Base-by-base conservation (phyloP, 2,888 invertebrate genomes). In the Eristalis tenax region DNA sequence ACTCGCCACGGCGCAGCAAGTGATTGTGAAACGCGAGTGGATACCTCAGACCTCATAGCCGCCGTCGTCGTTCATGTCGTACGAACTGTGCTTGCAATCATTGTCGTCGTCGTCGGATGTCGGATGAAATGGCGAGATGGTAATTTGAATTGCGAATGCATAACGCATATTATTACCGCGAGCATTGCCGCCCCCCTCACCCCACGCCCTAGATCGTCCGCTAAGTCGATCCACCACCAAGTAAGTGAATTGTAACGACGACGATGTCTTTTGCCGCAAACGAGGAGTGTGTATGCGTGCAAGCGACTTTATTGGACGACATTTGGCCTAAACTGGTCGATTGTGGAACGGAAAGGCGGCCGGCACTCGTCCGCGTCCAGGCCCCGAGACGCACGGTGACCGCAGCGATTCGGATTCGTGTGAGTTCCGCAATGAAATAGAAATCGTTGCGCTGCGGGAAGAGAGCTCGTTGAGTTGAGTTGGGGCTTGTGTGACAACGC, bases 121-220 rank as follows among this genome's bases (percentile, higher is more conserved):
- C 74, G 38, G 40, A 68, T 56, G 68, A 56, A 74, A 80, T 63
- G 56, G 69, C 71, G 76, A 50, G 50, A 71, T 61, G 35, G 82
- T 59, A 76, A 66, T 82, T 82, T 65, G 65, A 76, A 82, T 82
- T 82, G 75, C 82, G 70, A 76, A 82, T 82, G 76, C 82, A 76
- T 82, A 82, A 82, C 76, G 76, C 82, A 76, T 82, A 76, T 43
- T 76, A 82, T 71, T 76, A 71, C 70, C 65, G 75, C 74, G 63
- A 50, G 61, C 66, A 65, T 59, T 59, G 43, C 43, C 56, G 28
- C 26, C 65, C 43, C 38, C 4, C 59, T 40, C 63, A 40, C 22
- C 32, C 5, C 26, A 3, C 59, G 23, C 56, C 4, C 2, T 0
- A 10, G 11, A 35, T 38, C 11, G 3, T 3, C 2, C 26, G 26